phyloP scores from a whole-genome alignment of 2,888 invertebrate species.

The Mythimna ferrago region DNA sequence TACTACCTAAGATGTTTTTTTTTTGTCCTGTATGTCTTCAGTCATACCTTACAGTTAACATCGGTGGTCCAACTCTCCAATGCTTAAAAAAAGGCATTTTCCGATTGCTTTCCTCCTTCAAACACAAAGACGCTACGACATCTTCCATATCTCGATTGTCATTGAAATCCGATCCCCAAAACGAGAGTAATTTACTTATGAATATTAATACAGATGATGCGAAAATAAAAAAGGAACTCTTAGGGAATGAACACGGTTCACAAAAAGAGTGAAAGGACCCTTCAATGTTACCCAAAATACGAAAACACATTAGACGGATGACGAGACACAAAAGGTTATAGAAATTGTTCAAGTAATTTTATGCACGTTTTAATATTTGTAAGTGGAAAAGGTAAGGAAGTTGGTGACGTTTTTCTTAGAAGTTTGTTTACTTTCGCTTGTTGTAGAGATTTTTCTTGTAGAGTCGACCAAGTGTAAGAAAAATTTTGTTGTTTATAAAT shows the following conservation, averaged over 20 bases:
- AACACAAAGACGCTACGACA: constrained; percentile 37
- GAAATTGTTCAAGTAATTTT: constrained; percentile 79
- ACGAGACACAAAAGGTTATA: constrained; percentile 84
- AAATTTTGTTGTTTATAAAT: neutral
- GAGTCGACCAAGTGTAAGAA: constrained; percentile 18
- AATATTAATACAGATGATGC: constrained; percentile 87
- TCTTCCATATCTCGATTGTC: constrained; percentile 41
- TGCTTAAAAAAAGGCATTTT: constrained; percentile 12
- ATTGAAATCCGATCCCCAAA: constrained; percentile 63
- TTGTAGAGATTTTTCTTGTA: constrained; percentile 20
- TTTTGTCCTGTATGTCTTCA: neutral
- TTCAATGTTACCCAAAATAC: constrained; percentile 78
- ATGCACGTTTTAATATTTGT: constrained; percentile 85
- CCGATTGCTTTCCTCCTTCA: constrained; percentile 42
- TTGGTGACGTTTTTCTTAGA: constrained; percentile 41
- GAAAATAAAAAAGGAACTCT: constrained; percentile 72
- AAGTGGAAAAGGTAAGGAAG: constrained; percentile 69
- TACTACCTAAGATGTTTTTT: too few species aligned
- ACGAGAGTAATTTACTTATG: constrained; percentile 88
- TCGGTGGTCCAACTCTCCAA: neutral
- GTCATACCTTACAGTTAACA: neutral
- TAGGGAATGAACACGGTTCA: constrained; percentile 78
- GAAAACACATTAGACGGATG: constrained; percentile 89
- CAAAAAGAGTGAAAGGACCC: constrained; percentile 76
- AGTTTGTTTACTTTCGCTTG: constrained; percentile 26